A percentile compares a stretch with the other conserved stretches of the same genome.
Conservation (phyloP, 2,888 invertebrate species). For the Chrysomela aeneicollis region DNA sequence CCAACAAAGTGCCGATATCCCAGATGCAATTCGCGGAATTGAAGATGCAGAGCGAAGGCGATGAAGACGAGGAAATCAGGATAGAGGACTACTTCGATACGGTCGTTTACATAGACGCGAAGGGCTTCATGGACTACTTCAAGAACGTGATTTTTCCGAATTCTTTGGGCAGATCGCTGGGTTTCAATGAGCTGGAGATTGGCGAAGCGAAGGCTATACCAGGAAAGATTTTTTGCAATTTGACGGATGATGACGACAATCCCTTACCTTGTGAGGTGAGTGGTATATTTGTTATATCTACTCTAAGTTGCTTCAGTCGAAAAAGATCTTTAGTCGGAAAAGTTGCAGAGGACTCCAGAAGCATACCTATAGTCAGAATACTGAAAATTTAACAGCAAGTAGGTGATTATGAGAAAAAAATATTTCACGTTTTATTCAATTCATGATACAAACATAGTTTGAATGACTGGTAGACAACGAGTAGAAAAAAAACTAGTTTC, state of each 20-base stretch:
- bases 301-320: too few relatives aligned
- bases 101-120: constrained; percentile 69
- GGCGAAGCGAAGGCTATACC: constrained; percentile 69
- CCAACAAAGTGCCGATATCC: constrained; percentile 19
- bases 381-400: too few relatives aligned
- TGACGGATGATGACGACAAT: constrained; percentile 56
- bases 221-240: constrained; percentile 70
- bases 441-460: too few relatives aligned
- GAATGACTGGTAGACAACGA: too few relatives aligned
- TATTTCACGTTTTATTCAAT: too few relatives aligned
- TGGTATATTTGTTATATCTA: background rate
- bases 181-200: constrained; percentile 67
- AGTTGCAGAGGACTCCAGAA: too few relatives aligned
- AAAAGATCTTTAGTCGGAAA: too few relatives aligned
- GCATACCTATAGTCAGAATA: too few relatives aligned
- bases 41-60: constrained; percentile 53
- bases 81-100: constrained; percentile 49
- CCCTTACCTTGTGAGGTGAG: constrained; percentile 76
- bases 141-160: constrained; percentile 69
- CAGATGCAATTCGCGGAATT: constrained; percentile 30
- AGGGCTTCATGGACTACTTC: constrained; percentile 75
- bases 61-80: constrained; percentile 21
- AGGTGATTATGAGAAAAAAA: too few relatives aligned
- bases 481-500: too few relatives aligned
- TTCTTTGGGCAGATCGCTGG: constrained; percentile 68